These are phyloP conservation scores for Herminia tarsipennalis DNA, from an alignment of 2,888 invertebrate species.

Conservation along the genomic window DNA sequence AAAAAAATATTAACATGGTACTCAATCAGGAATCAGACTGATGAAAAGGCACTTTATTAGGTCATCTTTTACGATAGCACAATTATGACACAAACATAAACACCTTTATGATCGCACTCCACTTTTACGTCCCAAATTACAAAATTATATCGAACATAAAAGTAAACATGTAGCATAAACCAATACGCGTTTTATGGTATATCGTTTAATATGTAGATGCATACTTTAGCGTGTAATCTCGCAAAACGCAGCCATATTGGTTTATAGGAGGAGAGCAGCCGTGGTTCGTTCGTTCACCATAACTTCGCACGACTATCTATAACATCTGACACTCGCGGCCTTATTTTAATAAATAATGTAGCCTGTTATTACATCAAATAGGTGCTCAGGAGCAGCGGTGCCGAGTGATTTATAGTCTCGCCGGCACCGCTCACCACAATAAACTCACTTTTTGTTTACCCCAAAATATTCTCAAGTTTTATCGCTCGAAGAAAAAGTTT, in stretches of 20 bases:
- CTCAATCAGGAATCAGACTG: too few species aligned
- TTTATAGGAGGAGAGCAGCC: slow-evolving; percentile 26
- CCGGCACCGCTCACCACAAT: slow-evolving; percentile 42
- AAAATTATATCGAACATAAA: background rate
- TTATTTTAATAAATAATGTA: slow-evolving; percentile 67
- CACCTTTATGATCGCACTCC: too few species aligned
- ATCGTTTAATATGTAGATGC: slow-evolving; percentile 30
- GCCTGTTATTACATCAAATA: slow-evolving; percentile 69
- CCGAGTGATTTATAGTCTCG: slow-evolving; percentile 59
- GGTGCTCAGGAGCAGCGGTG: slow-evolving; percentile 68
- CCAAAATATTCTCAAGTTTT: slow-evolving; percentile 40
- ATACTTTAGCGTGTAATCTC: slow-evolving; percentile 23
- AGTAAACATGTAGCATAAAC: background rate
- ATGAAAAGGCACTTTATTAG: too few species aligned
- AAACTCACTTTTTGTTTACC: slow-evolving; percentile 56
- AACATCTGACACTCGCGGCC: slow-evolving; percentile 47
- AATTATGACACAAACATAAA: too few species aligned
- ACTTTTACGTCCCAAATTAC: background rate
- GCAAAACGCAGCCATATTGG: slow-evolving; percentile 29
- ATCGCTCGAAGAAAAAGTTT: slow-evolving; percentile 35
- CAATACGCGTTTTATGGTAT: slow-evolving; percentile 13
- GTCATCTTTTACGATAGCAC: too few species aligned
- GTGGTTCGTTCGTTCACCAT: slow-evolving; percentile 26
- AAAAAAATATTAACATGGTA: too few species aligned
- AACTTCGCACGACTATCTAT: slow-evolving; percentile 38